Percentiles rank a stretch among this genome's conserved stretches.
Evolutionary conservation across 2,888 invertebrate species (phyloP).

Genomic region (Pogonocherus hispidulus): DNA sequence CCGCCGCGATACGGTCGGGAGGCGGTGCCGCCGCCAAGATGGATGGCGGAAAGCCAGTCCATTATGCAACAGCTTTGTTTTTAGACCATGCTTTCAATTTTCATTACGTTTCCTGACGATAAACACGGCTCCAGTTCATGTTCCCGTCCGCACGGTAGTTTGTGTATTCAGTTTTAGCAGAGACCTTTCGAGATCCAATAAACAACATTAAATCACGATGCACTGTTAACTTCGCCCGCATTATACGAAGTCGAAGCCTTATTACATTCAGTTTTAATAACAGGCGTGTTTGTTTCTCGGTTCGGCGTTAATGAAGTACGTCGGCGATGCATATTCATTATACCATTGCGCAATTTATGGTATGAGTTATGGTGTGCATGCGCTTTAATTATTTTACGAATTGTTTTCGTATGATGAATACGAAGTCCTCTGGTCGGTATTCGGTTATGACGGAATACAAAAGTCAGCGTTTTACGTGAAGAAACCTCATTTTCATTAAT

Average conservation of each 20-base stretch:
- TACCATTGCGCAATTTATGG: slow-evolving; percentile 33
- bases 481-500: too few relatives aligned
- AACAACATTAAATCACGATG: slow-evolving; percentile 32
- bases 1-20: not conserved
- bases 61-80: slow-evolving; percentile 8
- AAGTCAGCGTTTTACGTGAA: too few relatives aligned
- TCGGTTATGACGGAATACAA: too few relatives aligned
- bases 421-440: too few relatives aligned
- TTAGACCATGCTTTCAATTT: slow-evolving; percentile 21
- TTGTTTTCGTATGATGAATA: not conserved
- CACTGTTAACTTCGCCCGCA: slow-evolving; percentile 22
- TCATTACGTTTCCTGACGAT: slow-evolving; percentile 9
- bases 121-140: slow-evolving; percentile 18
- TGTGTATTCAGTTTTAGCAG: slow-evolving; percentile 8
- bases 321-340: slow-evolving; percentile 37
- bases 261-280: slow-evolving; percentile 42
- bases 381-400: slow-evolving; percentile 3
- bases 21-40: slow-evolving; percentile 11
- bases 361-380: not conserved
- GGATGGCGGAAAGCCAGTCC: slow-evolving; percentile 17
- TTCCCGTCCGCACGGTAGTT: not conserved
- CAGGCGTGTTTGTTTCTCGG: slow-evolving; percentile 38
- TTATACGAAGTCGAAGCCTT: slow-evolving; percentile 41
- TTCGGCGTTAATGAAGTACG: slow-evolving; percentile 39
- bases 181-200: slow-evolving; percentile 3